Evolutionary conservation across 2,888 invertebrate species (phyloP).

Genomic region (Campopleginae sp.): DNA sequence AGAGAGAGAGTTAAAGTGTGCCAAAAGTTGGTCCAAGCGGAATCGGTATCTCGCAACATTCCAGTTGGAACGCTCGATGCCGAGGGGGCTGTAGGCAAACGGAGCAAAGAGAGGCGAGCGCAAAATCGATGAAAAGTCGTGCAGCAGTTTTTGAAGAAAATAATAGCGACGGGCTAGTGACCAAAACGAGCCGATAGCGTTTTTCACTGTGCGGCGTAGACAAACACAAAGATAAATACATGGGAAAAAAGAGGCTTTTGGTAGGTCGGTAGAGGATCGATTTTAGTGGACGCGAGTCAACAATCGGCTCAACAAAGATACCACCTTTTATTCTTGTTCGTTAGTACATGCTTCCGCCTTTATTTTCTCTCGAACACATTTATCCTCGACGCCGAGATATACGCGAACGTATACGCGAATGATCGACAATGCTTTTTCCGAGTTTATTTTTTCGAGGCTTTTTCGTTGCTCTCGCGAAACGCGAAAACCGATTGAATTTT

Average conservation of each 20-base stretch:
- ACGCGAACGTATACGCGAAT: not conserved
- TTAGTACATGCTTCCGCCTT: constrained; percentile 15
- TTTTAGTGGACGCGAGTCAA: constrained; percentile 12
- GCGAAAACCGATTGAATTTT: constrained; percentile 15
- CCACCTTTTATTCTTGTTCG: constrained; percentile 19
- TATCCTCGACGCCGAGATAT: not conserved
- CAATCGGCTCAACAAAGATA: constrained; percentile 3
- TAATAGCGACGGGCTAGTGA: not conserved
- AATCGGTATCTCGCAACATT: constrained; percentile 2
- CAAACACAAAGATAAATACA: constrained; percentile 9
- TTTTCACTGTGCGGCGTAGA: constrained; percentile 6
- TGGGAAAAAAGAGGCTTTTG: constrained; percentile 11
- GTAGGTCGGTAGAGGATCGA: constrained; percentile 6
- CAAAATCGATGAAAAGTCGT: constrained; percentile 7
- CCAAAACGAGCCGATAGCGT: not conserved
- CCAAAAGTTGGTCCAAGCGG: not conserved
- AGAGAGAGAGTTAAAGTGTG: not conserved
- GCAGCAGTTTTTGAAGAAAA: not conserved
- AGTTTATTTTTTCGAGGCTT: too few species aligned
- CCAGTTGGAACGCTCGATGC: not conserved
- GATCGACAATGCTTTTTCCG: not conserved
- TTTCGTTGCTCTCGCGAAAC: too few species aligned
- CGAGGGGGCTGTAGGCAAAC: not conserved
- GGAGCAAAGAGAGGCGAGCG: not conserved
- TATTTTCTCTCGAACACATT: not conserved